phyloP scores from a whole-genome alignment of 2,797 vertebrate genomes.

The Pelodytes ibericus region DNA sequence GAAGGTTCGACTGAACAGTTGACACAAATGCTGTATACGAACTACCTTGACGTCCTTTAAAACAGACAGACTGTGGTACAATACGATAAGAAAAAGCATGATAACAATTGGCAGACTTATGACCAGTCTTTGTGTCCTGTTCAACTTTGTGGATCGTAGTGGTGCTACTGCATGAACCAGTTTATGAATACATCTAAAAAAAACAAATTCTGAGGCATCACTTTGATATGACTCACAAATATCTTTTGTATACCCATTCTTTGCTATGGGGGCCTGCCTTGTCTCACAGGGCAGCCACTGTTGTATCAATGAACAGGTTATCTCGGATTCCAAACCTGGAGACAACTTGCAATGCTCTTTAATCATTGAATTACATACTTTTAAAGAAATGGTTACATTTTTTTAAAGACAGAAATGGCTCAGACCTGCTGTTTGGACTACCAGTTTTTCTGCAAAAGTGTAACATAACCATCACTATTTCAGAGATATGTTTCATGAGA shows the following conservation, averaged over 20 bases:
- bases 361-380: not conserved
- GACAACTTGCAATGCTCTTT: conserved; percentile 36
- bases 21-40: conserved; percentile 21
- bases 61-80: conserved; percentile 31
- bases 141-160: not conserved
- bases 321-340: conserved; percentile 35
- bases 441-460: not conserved
- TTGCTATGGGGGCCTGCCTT: conserved; percentile 11
- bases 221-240: conserved; percentile 7
- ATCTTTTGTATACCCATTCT: conserved; percentile 9
- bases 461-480: conserved; percentile 2
- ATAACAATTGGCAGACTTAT: conserved; percentile 21
- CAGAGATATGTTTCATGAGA: conserved; percentile 14
- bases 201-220: conserved; percentile 13
- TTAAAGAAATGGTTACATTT: conserved; percentile 18
- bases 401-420: conserved; percentile 42
- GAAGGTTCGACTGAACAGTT: conserved; percentile 11
- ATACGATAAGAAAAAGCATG: not conserved
- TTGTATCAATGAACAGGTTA: conserved; percentile 23
- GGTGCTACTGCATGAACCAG: not conserved
- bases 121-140: not conserved
- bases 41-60: conserved; percentile 28
- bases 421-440: conserved; percentile 35
- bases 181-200: not conserved
- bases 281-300: not conserved